phyloP scores from a whole-genome alignment of 2,113 vertebrate genomes.

The Anhinga anhinga region DNA sequence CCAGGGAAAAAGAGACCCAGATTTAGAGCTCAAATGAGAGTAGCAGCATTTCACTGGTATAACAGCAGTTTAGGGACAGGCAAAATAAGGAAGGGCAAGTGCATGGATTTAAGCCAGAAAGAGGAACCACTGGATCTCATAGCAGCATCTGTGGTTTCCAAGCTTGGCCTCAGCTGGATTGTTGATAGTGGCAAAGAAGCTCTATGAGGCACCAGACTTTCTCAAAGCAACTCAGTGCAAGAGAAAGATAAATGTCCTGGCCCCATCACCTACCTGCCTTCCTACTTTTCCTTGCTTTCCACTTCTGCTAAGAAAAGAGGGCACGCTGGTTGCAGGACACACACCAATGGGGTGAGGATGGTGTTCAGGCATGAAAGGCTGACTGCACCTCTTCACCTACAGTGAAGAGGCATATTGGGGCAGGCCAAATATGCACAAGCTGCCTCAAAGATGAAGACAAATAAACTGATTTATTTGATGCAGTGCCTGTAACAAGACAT shows the following conservation, averaged over 20 bases:
- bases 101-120: neutral
- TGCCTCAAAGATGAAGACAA: neutral
- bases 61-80: neutral
- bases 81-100: neutral
- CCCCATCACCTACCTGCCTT: neutral
- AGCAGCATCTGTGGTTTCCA: neutral
- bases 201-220: neutral
- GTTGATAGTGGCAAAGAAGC: neutral
- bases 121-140: neutral
- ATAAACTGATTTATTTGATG: neutral
- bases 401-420: too few species aligned
- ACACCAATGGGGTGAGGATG: rapidly evolving
- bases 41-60: neutral
- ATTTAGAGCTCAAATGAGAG: neutral
- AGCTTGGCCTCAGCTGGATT: neutral
- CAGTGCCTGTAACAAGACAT: neutral
- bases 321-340: neutral
- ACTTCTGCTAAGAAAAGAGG: neutral
- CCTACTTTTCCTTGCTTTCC: neutral
- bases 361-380: neutral
- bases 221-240: neutral
- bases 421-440: neutral
- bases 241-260: neutral
- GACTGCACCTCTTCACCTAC: neutral
- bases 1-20: neutral